Conservation (phyloP, 2,113 vertebrate species). For the Rhodinocichla rosea region DNA sequence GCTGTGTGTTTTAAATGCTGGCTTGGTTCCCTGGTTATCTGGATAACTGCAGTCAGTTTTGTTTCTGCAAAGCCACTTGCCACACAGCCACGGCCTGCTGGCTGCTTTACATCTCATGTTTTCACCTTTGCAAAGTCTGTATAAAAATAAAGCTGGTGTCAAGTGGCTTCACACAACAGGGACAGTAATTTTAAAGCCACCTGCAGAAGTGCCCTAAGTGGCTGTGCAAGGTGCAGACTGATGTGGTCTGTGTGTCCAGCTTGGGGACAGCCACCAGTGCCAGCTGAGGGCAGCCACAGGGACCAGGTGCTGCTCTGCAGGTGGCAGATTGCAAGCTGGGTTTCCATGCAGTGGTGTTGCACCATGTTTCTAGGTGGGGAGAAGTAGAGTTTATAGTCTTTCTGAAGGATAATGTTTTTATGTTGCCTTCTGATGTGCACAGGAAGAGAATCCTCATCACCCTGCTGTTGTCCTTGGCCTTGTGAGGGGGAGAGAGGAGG, state of each 20-base stretch:
- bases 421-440: neutral
- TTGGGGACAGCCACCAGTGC: neutral
- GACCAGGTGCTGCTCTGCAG: neutral
- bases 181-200: neutral
- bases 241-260: neutral
- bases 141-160: neutral
- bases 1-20: neutral
- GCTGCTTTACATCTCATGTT: neutral
- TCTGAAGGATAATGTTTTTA: neutral
- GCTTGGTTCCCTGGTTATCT: neutral
- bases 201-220: neutral
- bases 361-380: neutral
- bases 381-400: neutral
- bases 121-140: neutral
- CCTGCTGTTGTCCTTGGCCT: neutral
- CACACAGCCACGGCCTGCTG: rapidly evolving
- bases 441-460: neutral
- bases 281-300: rapidly evolving
- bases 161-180: neutral
- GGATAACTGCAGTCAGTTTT: neutral
- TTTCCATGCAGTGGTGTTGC: neutral
- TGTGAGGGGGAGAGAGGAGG: neutral
- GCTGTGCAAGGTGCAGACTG: neutral
- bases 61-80: neutral
- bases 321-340: neutral